Base-by-base conservation (phyloP, 2,888 invertebrate genomes). In the Eilema caniola region DNA sequence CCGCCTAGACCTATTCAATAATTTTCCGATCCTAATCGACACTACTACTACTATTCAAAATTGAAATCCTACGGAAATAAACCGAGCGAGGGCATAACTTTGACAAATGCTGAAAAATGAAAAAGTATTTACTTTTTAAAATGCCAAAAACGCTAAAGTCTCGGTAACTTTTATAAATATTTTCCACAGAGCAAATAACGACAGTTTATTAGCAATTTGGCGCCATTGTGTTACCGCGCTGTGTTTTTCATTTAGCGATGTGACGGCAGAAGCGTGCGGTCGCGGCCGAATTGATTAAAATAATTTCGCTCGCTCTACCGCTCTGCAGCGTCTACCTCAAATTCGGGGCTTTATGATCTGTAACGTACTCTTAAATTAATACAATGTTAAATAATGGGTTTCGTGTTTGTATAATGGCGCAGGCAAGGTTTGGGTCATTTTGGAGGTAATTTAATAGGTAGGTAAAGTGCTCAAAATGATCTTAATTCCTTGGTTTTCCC, bases 161-260 rank as follows among this genome's bases (percentile, higher is more conserved):
- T 53, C 53, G n/a, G 10, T 53, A n/a, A 53, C 53, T 53, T 53
- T 53, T 53, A 53, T 53, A n/a, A 53, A 53, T 14, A 56, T 56
- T 65, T 56, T 8, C 10, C 14, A 23, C 28, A 7, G 23, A 56
- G 25, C 31, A 64, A 65, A 14, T 65, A 65, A 56, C 31, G 47
- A 23, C 23, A 56, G 53, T 65, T 56, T 56, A 65, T 65, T 53
- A 65, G n/a, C 53, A 56, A 65, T 47, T 65, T 31, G 64, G 64
- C 64, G 14, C 14, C 28, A 56, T 28, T 53, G 53, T 31, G 64
- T 65, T 53, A 28, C 64, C 64, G 47, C 31, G 28, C 11, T 53
- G 28, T 53, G 28, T 64, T 64, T 65, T 56, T 65, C 31, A 65
- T 53, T 65, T 53, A 65, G 31, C 31, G 23, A 53, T 53, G 53